Base-by-base conservation (phyloP, 2,797 vertebrate genomes). In the Poeciliopsis gracilis region DNA sequence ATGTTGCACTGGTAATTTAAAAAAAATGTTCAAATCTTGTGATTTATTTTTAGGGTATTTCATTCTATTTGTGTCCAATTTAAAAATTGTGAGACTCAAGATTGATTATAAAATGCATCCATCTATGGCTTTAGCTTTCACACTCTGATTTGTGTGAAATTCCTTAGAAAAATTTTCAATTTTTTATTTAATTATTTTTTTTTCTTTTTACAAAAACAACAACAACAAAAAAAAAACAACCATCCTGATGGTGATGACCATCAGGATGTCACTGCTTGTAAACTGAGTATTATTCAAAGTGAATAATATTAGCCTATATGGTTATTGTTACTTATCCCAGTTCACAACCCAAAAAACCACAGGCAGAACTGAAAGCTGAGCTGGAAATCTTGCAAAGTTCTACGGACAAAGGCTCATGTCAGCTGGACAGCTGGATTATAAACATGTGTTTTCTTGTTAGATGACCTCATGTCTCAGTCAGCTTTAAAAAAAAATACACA, bases 361-460 rank as follows among this genome's bases (percentile, higher is more conserved):
- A 66, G 20, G 33, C 20, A 38, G 23, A 69, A 69, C 11, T 12
- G 18, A 69, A 43, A 69, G 38, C 23, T 43, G 20, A 43, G 66
- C 6, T 69, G 38, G 36, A 28, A 67, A 45, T n/a, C 38, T 43
- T n/a, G 41, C 23, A 70, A 70, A 45, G 67, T 4, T 43, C 11
- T 45, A n/a, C 7, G 13, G 23, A 70, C 6, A 45, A 45, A 70
- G 15, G 25, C 41, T 43, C 67, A 70, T 70, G 25, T n/a, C 38
- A 70, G 36, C 67, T 70, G 67, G 41, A 70, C 25, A 43, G 12
- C 13, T 25, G 38, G 20, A 70, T 70, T n/a, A 70, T 45, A 45
- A 70, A 70, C 67, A 45, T 70, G 38, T 69, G 67, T 45, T 70
- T 45, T 70, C 67, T 70, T 70, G 41, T 45, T 6, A 45, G 38